These are phyloP conservation scores for Platyura marginata DNA, from an alignment of 1,140 invertebrate genomes.

Conservation along the genomic window DNA sequence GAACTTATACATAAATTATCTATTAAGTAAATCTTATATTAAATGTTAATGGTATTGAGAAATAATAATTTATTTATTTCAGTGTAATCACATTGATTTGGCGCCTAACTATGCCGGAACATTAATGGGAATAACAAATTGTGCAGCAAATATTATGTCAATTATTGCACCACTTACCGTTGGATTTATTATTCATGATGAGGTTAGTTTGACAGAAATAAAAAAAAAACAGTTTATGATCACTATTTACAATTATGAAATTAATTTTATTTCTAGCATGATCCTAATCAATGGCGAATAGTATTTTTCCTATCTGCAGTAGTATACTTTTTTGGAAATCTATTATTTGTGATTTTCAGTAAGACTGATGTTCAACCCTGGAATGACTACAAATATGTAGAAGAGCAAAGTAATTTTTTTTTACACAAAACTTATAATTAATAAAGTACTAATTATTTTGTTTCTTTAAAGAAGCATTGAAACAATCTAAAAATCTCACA, in stretches of 20 bases:
- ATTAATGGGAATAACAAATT: constrained; percentile 52
- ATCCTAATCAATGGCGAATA: constrained; percentile 43
- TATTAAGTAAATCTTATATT: not conserved
- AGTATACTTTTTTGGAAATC: constrained; percentile 46
- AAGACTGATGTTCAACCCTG: constrained; percentile 39
- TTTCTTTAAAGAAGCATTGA: no score
- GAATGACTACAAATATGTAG: no score
- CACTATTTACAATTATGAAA: no score
- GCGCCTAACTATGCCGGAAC: constrained; percentile 59
- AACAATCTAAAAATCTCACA: no score
- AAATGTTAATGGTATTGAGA: not conserved
- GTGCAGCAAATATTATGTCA: constrained; percentile 49
- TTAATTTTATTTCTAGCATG: constrained; percentile 25
- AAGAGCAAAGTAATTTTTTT: no score
- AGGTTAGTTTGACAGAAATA: no score
- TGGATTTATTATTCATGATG: constrained; percentile 39
- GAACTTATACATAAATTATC: no score
- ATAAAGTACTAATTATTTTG: no score
- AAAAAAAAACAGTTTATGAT: no score
- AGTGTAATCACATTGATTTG: constrained; percentile 51
- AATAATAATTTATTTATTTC: not conserved
- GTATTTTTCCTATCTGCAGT: constrained; percentile 56
- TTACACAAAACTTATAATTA: no score
- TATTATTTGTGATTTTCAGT: constrained; percentile 47
- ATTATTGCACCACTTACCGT: constrained; percentile 51